Evolutionary conservation across 2,888 invertebrate genomes (phyloP), one percentile per base, ranked within the genome.

Genomic region (Brachylomia viminalis): DNA sequence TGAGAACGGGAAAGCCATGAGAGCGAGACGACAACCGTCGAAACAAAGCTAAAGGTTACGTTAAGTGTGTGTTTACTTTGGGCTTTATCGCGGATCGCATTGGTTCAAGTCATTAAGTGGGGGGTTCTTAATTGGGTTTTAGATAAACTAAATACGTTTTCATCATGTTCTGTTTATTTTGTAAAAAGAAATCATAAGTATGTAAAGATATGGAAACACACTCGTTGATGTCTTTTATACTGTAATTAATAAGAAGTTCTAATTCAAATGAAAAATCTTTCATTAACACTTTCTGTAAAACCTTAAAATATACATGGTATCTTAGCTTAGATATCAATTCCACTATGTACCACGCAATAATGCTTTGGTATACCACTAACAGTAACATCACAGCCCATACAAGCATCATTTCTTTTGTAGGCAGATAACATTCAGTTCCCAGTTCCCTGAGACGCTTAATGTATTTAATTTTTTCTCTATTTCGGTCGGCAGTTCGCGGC

Each of bases 381-480:
- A 79, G 79, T 68, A 71, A 67, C 69, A 72, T 38, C 49, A 30
- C 30, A 49, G 42, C 49, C 65, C 65, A 64, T 67, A 77, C 81
- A 75, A 77, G 67, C 58, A 74, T 79, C 49, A 79, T 80, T 87
- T 84, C 80, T 81, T 82, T 77, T 82, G 87, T 84, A 77, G 81
- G 72, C 79, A 86, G 72, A 80, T 73, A 86, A 71, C 76, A 87
- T 77, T 85, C 81, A 78, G 86, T 87, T 88, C 85, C 77, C 86
- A 92, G 91, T 91, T 91, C 64, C 82, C 91, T 67, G 92, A 92
- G 90, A 91, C 93, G 92, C 93, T 95, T 95, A 95, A 95, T 95
- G 95, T 95, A 94, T 96, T 95, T 93, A 95, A 94, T 96, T 96
- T 96, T 96, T 96, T 96, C 95, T 96, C 96, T 96, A 96, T 96